phyloP scores from a whole-genome alignment of 2,797 vertebrate genomes.

The Lutjanus campechanus region DNA sequence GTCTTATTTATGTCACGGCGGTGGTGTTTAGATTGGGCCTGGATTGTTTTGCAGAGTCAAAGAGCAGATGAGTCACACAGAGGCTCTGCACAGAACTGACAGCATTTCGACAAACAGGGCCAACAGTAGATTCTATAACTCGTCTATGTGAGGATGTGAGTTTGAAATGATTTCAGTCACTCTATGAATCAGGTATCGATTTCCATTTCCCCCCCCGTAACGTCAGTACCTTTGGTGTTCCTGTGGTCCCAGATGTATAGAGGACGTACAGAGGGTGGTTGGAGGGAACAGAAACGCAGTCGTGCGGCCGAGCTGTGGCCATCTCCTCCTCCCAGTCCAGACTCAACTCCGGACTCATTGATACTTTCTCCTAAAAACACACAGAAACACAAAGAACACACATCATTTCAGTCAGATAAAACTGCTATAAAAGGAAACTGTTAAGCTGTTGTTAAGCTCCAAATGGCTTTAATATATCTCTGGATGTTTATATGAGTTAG shows the following conservation, averaged over 20 bases:
- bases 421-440: neutral
- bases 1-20: conserved; percentile 55
- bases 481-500: neutral
- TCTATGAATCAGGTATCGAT: neutral
- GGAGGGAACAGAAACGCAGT: conserved; percentile 91
- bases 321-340: conserved; percentile 97
- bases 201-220: neutral
- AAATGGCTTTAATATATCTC: neutral
- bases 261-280: conserved; percentile 95
- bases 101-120: conserved; percentile 1
- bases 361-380: conserved; percentile 85
- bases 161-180: neutral
- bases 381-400: neutral
- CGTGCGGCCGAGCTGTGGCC: conserved; percentile 85
- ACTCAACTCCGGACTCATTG: conserved; percentile 80
- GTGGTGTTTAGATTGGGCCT: conserved; percentile 35
- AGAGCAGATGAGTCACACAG: conserved; percentile 45
- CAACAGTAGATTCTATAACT: neutral
- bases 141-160: neutral
- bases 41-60: conserved; percentile 30
- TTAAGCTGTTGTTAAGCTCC: neutral
- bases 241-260: conserved; percentile 97
- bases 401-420: neutral
- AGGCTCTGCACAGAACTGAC: neutral
- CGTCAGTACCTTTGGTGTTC: conserved; percentile 91